A percentile compares a stretch with the other conserved stretches of the same genome.
Conservation (phyloP, 2,113 vertebrate species). For the Sebastes schlegelii region DNA sequence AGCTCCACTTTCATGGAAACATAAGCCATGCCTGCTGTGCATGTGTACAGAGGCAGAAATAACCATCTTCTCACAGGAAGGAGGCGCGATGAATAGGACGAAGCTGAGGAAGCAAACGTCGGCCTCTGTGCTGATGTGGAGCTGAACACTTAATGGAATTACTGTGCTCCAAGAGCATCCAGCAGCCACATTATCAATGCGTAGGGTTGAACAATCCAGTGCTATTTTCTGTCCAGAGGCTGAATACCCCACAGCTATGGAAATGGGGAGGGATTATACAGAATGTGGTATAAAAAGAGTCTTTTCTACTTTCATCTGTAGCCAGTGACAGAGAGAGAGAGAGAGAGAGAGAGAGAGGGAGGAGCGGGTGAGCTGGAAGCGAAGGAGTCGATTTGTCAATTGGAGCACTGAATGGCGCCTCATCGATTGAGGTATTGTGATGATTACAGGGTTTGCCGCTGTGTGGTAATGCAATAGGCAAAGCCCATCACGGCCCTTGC, state of each 20-base stretch:
- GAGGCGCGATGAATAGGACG: slow-evolving; percentile 27
- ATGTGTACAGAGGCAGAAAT: slow-evolving; percentile 49
- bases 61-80: slow-evolving; percentile 27
- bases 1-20: slow-evolving; percentile 48
- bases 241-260: slow-evolving; percentile 45
- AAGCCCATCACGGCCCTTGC: slow-evolving; percentile 22
- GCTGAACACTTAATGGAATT: slow-evolving; percentile 54
- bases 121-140: slow-evolving; percentile 25
- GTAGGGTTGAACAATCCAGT: slow-evolving; percentile 34
- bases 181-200: slow-evolving; percentile 52
- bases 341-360: slow-evolving; percentile 10
- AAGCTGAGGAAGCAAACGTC: slow-evolving; percentile 45
- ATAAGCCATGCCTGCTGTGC: slow-evolving; percentile 43
- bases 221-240: slow-evolving; percentile 33
- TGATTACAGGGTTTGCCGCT: slow-evolving; percentile 56
- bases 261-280: slow-evolving; percentile 48
- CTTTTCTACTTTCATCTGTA: slow-evolving; percentile 42
- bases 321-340: slow-evolving; percentile 26
- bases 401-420: slow-evolving; percentile 47
- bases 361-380: slow-evolving; percentile 14
- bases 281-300: slow-evolving; percentile 31
- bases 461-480: slow-evolving; percentile 60
- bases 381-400: slow-evolving; percentile 62
- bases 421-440: slow-evolving; percentile 68
- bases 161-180: slow-evolving; percentile 49